phyloP scores from a whole-genome alignment of 2,888 invertebrate species.

The Epirrhoe alternata region DNA sequence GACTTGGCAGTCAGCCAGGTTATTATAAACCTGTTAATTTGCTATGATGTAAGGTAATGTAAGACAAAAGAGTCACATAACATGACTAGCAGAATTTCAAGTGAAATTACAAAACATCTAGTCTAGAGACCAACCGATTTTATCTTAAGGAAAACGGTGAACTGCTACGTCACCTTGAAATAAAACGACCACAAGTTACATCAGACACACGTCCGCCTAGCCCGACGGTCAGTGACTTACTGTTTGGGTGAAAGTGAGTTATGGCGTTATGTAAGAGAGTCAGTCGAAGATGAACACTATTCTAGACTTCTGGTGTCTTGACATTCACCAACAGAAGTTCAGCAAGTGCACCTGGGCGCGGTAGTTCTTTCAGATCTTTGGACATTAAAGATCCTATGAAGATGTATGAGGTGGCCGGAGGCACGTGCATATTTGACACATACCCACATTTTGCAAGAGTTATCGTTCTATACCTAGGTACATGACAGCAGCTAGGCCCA shows the following conservation, averaged over 20 bases:
- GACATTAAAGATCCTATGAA: too few relatives aligned
- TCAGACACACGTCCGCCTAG: conserved; percentile 22
- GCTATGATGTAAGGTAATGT: neutral
- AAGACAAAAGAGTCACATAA: neutral
- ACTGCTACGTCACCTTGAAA: conserved; percentile 15
- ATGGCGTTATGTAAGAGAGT: conserved; percentile 52
- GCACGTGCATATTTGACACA: too few relatives aligned
- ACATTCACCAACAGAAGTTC: too few relatives aligned
- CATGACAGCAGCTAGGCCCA: too few relatives aligned
- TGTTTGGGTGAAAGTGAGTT: conserved; percentile 60
- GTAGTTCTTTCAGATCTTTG: too few relatives aligned
- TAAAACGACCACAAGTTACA: conserved; percentile 19
- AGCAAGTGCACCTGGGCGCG: too few relatives aligned
- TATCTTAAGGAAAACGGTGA: conserved; percentile 17
- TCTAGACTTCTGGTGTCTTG: neutral
- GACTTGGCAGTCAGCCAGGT: too few relatives aligned
- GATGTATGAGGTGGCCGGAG: too few relatives aligned
- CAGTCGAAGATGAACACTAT: conserved; percentile 14
- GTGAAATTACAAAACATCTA: neutral
- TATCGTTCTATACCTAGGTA: too few relatives aligned
- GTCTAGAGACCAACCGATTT: conserved; percentile 5
- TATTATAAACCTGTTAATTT: too few relatives aligned
- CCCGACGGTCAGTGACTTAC: conserved; percentile 60
- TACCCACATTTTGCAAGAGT: too few relatives aligned
- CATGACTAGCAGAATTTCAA: neutral